These are phyloP conservation scores for Onychomys arenicola DNA, from an alignment of 2,797 vertebrate genomes.

Conservation along the genomic window DNA sequence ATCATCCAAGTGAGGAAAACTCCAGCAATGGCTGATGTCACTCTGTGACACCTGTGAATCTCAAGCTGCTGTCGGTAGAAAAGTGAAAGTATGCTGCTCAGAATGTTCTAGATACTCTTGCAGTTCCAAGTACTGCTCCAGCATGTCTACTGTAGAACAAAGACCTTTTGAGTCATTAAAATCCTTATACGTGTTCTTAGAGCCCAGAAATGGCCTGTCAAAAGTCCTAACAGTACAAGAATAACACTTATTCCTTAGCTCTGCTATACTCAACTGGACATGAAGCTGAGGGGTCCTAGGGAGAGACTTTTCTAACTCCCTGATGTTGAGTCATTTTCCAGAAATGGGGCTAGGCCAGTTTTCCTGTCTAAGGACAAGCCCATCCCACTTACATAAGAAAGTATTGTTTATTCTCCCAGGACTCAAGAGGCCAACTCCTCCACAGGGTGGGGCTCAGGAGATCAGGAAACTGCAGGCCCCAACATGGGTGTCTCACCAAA, in stretches of 20 bases:
- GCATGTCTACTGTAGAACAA: constrained; percentile 6
- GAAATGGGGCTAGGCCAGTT: constrained; percentile 68
- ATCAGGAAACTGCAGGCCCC: not conserved
- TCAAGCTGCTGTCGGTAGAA: not conserved
- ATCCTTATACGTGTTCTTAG: not conserved
- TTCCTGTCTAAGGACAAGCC: constrained; percentile 68
- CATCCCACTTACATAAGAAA: constrained; percentile 76
- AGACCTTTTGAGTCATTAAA: not conserved
- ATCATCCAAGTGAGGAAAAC: not conserved
- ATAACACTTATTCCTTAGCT: not conserved
- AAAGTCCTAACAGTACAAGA: not conserved
- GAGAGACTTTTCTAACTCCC: constrained; percentile 23
- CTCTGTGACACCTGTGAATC: not conserved
- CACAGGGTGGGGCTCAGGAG: not conserved
- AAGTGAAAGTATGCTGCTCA: not conserved
- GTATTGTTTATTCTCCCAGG: constrained; percentile 72
- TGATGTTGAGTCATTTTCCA: constrained; percentile 76
- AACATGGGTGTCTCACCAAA: not conserved
- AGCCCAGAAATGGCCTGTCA: not conserved
- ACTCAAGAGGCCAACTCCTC: constrained; percentile 42
- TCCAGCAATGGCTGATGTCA: not conserved
- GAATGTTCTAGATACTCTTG: not conserved
- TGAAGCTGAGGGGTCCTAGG: not conserved
- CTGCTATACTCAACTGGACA: not conserved
- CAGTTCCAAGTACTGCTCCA: not conserved